phyloP scores from a whole-genome alignment of 2,888 invertebrate species.

The Thymelicus acteon region DNA sequence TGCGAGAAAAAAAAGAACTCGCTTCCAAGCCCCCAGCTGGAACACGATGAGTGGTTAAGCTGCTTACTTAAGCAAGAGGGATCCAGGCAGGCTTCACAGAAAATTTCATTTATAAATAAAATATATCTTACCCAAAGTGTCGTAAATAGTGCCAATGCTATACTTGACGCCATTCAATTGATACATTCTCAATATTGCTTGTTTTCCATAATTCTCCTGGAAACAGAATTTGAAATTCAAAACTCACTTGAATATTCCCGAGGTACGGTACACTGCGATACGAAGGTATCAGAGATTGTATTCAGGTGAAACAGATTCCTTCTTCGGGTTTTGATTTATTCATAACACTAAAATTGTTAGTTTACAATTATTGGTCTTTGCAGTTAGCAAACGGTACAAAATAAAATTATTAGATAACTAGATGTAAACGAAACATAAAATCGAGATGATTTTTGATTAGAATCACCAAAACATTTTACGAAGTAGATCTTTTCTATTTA shows the following conservation, averaged over 20 bases:
- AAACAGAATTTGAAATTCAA: slow-evolving; percentile 56
- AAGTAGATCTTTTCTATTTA: too few relatives aligned
- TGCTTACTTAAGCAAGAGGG: too few relatives aligned
- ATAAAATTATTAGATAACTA: too few relatives aligned
- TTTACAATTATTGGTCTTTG: slow-evolving; percentile 25
- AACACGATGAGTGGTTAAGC: too few relatives aligned
- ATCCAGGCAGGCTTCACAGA: too few relatives aligned
- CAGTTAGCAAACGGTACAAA: not conserved
- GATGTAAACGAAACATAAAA: too few relatives aligned
- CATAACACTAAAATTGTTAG: slow-evolving; percentile 32
- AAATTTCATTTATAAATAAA: not conserved
- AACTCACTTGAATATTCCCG: slow-evolving; percentile 51
- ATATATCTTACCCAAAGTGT: slow-evolving; percentile 50
- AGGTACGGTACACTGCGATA: slow-evolving; percentile 4
- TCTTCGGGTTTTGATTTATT: slow-evolving; percentile 28
- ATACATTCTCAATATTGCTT: slow-evolving; percentile 66
- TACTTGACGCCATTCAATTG: slow-evolving; percentile 57
- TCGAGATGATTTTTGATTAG: not conserved
- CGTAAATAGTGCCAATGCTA: slow-evolving; percentile 64
- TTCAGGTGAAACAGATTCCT: slow-evolving; percentile 30
- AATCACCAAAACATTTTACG: not conserved
- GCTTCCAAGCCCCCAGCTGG: too few relatives aligned
- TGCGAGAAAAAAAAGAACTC: too few relatives aligned
- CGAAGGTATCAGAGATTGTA: slow-evolving; percentile 19
- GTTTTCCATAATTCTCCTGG: slow-evolving; percentile 74